Conservation (phyloP, 2,888 invertebrate species). For the Nebria brevicollis region DNA sequence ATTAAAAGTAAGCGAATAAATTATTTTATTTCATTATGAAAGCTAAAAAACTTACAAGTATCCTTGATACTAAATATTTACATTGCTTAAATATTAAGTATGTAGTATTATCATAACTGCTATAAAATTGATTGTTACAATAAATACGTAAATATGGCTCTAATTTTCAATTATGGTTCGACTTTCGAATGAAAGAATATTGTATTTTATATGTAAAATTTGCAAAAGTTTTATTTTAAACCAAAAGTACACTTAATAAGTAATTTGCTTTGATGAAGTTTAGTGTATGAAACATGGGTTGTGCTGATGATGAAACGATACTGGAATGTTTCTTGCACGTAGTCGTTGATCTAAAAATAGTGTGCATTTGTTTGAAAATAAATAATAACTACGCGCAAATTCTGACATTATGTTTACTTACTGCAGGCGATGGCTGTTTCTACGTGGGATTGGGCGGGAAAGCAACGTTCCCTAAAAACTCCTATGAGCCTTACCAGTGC, state of each 20-base stretch:
- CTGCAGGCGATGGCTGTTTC: slow-evolving; percentile 97
- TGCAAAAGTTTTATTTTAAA: neutral
- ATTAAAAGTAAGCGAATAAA: too few species aligned
- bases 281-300: neutral
- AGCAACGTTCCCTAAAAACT: slow-evolving; percentile 77
- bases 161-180: too few species aligned
- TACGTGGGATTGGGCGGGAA: slow-evolving; percentile 94
- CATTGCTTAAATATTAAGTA: too few species aligned
- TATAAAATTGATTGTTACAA: too few species aligned
- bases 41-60: too few species aligned
- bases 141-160: too few species aligned
- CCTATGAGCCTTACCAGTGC: slow-evolving; percentile 92
- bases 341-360: slow-evolving; percentile 30
- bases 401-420: slow-evolving; percentile 87
- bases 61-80: too few species aligned
- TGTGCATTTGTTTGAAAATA: slow-evolving; percentile 41
- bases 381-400: slow-evolving; percentile 16
- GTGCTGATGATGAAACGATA: slow-evolving; percentile 46
- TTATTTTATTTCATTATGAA: too few species aligned
- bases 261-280: neutral
- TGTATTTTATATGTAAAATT: too few species aligned
- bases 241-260: neutral
- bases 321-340: slow-evolving; percentile 51
- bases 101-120: too few species aligned
- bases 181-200: too few species aligned